phyloP scores from a whole-genome alignment of 1,140 invertebrate genomes.

The Hermetia illucens region DNA sequence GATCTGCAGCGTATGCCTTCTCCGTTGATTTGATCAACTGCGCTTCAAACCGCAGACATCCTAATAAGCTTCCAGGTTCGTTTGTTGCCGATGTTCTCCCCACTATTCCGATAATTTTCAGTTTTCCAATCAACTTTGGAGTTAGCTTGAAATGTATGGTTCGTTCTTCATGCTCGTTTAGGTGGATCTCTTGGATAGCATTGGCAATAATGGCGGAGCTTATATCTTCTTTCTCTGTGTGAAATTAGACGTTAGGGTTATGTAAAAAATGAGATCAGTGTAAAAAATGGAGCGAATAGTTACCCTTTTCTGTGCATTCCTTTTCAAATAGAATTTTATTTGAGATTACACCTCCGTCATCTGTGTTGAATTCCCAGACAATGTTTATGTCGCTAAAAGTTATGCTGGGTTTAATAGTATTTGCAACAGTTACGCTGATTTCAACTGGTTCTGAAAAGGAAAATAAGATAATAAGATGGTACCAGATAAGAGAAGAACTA shows the following conservation, averaged over 20 bases:
- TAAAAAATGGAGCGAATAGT: constrained; percentile 9
- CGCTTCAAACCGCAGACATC: constrained; percentile 45
- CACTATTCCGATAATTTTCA: constrained; percentile 31
- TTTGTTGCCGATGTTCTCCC: constrained; percentile 28
- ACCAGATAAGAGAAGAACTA: background rate
- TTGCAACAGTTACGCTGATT: constrained; percentile 58
- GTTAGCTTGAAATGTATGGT: constrained; percentile 31
- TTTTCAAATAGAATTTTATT: constrained; percentile 26
- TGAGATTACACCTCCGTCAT: constrained; percentile 25
- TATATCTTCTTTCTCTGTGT: constrained; percentile 13
- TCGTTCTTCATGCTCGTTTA: constrained; percentile 25
- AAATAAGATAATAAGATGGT: constrained; percentile 2
- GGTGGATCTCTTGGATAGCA: constrained; percentile 30
- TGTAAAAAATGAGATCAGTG: constrained; percentile 3
- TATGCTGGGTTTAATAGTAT: constrained; percentile 66
- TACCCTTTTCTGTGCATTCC: constrained; percentile 17
- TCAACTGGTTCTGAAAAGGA: constrained; percentile 59
- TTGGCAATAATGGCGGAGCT: constrained; percentile 29
- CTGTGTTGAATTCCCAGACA: constrained; percentile 57
- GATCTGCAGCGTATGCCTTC: constrained; percentile 31
- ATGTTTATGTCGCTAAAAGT: constrained; percentile 57
- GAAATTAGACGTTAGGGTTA: background rate
- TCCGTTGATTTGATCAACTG: constrained; percentile 32
- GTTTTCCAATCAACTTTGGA: constrained; percentile 30
- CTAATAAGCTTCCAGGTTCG: constrained; percentile 34